phyloP scores from a whole-genome alignment of 2,888 invertebrate species.

The Herminia tarsipennalis region DNA sequence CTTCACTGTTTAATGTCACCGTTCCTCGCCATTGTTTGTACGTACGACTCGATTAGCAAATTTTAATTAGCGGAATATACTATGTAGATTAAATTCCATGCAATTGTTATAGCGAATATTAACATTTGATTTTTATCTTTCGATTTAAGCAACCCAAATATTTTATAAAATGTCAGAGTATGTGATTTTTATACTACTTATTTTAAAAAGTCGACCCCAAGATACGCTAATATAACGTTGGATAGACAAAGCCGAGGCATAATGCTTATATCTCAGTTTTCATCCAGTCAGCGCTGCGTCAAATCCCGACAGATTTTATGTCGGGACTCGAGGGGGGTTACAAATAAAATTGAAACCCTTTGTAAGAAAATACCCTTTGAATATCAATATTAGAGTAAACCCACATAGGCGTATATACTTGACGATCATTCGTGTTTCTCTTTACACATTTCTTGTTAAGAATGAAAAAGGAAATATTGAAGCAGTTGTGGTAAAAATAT shows the following conservation, averaged over 20 bases:
- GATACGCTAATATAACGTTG: conserved; percentile 9
- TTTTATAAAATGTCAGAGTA: too few relatives aligned
- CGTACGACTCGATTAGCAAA: conserved; percentile 44
- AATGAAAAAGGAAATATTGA: conserved; percentile 19
- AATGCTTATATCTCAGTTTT: conserved; percentile 41
- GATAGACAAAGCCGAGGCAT: conserved; percentile 27
- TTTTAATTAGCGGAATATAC: conserved; percentile 39
- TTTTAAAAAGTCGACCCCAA: too few relatives aligned
- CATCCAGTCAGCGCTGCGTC: conserved; percentile 51
- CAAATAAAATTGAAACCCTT: conserved; percentile 64
- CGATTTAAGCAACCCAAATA: too few relatives aligned
- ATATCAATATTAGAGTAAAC: conserved; percentile 52
- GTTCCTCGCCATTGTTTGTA: conserved; percentile 42
- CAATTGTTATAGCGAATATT: neutral
- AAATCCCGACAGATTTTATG: conserved; percentile 47
- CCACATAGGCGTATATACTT: conserved; percentile 23
- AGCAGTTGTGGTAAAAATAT: conserved; percentile 11
- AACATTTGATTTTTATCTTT: conserved; percentile 5
- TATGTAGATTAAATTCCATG: conserved; percentile 2
- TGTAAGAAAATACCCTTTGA: conserved; percentile 54
- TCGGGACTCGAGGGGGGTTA: conserved; percentile 46
- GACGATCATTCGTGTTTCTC: conserved; percentile 22
- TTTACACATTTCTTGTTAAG: conserved; percentile 15
- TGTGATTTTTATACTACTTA: too few relatives aligned
- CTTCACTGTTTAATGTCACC: conserved; percentile 50